phyloP scores from a whole-genome alignment of 2,113 vertebrate species.

The Apeltes quadracus region DNA sequence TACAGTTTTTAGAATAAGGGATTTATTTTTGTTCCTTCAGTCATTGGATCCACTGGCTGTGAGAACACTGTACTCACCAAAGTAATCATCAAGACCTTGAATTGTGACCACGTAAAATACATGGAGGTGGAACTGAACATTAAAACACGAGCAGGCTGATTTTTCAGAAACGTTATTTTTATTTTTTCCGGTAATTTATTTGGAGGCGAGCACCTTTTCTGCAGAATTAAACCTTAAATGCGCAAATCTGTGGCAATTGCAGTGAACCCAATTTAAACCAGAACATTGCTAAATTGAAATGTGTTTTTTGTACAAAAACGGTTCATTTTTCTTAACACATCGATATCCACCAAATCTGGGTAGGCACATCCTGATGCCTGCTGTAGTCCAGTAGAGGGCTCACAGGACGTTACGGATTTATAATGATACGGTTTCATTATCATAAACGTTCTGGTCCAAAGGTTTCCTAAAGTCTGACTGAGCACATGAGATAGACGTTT shows the following conservation, averaged over 20 bases:
- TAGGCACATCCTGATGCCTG: not conserved
- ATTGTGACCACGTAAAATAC: not conserved
- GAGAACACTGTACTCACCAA: not conserved
- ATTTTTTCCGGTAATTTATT: not conserved
- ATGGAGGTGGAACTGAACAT: no score
- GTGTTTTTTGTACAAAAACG: not conserved
- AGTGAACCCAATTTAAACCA: not conserved
- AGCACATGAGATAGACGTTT: not conserved
- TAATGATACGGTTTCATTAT: not conserved
- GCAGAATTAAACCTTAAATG: not conserved
- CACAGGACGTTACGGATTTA: not conserved
- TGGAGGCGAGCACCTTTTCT: not conserved
- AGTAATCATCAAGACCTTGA: not conserved
- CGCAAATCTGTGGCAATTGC: not conserved
- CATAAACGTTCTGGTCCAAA: not conserved
- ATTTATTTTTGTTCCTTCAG: not conserved
- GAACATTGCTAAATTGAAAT: not conserved
- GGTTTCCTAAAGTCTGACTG: constrained; percentile 18
- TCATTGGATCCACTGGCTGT: not conserved
- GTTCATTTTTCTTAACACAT: not conserved
- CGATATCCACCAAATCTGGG: not conserved
- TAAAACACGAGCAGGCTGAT: not conserved
- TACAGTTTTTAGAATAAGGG: not conserved
- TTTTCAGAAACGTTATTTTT: no score
- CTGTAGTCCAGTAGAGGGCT: not conserved